Evolutionary conservation across 2,888 invertebrate genomes (phyloP).

Genomic region (Cantharis nigra): DNA sequence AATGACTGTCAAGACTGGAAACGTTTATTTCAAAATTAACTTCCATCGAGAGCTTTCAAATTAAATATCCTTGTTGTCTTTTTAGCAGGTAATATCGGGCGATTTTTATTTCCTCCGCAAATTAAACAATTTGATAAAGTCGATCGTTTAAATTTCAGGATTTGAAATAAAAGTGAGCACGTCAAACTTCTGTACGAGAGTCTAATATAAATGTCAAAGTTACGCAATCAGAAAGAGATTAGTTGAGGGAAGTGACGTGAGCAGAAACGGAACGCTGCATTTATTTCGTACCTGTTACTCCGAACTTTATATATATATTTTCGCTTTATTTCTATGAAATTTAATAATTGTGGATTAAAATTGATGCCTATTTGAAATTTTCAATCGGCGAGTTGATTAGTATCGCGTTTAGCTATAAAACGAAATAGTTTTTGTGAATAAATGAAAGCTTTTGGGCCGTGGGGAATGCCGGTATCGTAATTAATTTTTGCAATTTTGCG

Average conservation of each 20-base stretch:
- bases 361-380: not conserved
- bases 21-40: not conserved
- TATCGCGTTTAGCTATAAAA: not conserved
- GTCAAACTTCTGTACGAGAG: slow-evolving; percentile 44
- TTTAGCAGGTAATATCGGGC: not conserved
- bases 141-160: slow-evolving; percentile 21
- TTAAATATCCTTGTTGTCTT: not conserved
- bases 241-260: slow-evolving; percentile 52
- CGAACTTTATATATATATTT: slow-evolving; percentile 33
- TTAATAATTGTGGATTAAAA: not conserved
- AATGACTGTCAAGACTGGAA: not conserved
- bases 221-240: slow-evolving; percentile 56
- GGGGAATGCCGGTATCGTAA: not conserved
- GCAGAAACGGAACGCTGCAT: slow-evolving; percentile 48
- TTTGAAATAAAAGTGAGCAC: slow-evolving; percentile 32
- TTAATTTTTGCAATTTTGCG: not conserved
- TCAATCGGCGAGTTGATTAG: not conserved
- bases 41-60: not conserved
- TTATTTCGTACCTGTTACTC: slow-evolving; percentile 43
- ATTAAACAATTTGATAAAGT: slow-evolving; percentile 28
- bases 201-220: slow-evolving; percentile 56
- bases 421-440: not conserved
- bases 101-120: not conserved
- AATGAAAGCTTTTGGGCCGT: not conserved
- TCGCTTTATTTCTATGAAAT: slow-evolving; percentile 12